These are phyloP conservation scores for Macropodus opercularis DNA, from an alignment of 2,797 vertebrate species.

Conservation along the genomic window DNA sequence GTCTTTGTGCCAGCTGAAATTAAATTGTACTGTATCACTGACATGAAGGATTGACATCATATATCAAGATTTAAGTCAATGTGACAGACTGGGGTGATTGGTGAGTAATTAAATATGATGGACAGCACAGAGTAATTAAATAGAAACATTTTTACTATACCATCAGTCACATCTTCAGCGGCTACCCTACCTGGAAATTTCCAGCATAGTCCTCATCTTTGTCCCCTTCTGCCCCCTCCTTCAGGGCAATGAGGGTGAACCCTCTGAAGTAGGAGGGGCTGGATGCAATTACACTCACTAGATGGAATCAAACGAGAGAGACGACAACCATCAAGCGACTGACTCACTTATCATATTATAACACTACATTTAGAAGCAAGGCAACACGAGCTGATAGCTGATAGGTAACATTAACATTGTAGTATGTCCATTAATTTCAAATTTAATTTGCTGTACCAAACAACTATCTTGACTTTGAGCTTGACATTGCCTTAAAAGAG, in stretches of 20 bases:
- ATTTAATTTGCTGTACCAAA: slow-evolving; percentile 11
- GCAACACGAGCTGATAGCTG: background rate
- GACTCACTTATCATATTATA: too few species aligned
- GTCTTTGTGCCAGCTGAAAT: background rate
- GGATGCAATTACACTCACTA: slow-evolving; percentile 90
- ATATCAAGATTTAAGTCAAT: background rate
- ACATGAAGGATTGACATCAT: background rate
- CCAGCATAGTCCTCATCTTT: slow-evolving; percentile 94
- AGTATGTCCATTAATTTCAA: too few species aligned
- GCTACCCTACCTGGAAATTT: slow-evolving; percentile 89
- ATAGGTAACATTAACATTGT: too few species aligned
- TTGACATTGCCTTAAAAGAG: too few species aligned
- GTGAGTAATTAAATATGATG: background rate
- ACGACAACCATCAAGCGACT: slow-evolving; percentile 30
- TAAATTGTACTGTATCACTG: background rate
- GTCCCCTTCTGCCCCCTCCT: slow-evolving; percentile 92
- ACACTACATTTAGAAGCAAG: slow-evolving; percentile 10
- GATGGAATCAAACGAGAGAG: slow-evolving; percentile 42
- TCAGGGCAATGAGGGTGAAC: slow-evolving; percentile 93
- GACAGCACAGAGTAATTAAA: background rate
- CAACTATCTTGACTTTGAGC: slow-evolving; percentile 13
- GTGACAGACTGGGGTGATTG: background rate
- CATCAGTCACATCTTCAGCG: background rate
- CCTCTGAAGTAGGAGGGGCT: slow-evolving; percentile 95
- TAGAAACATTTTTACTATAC: background rate